A percentile compares a stretch with the other conserved stretches of the same genome.
These are phyloP conservation scores for Micromesistius poutassou DNA, from an alignment of 2,797 vertebrate genomes.

Conservation along the genomic window DNA sequence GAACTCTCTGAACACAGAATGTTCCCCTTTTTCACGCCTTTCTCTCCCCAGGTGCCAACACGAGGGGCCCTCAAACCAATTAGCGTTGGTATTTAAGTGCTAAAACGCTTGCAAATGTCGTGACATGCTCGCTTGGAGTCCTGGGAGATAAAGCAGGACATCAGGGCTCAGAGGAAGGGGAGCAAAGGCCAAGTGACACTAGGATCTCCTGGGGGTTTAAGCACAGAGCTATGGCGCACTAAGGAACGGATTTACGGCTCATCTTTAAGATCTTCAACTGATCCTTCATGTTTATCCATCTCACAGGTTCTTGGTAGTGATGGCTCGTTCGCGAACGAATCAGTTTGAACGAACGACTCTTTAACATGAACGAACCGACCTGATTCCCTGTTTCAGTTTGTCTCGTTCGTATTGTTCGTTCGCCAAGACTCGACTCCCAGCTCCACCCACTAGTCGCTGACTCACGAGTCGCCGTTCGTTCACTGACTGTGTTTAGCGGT, in stretches of 20 bases:
- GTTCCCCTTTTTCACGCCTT: background rate
- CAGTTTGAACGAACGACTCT: no score
- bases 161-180: slow-evolving; percentile 23
- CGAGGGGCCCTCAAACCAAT: slow-evolving; percentile 37
- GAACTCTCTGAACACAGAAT: background rate
- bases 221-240: slow-evolving; percentile 51
- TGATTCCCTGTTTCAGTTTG: no score
- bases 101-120: slow-evolving; percentile 31
- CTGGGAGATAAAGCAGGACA: slow-evolving; percentile 20
- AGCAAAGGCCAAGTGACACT: slow-evolving; percentile 43
- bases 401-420: no score
- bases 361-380: no score
- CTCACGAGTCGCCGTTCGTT: no score
- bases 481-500: no score
- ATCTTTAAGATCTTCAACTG: slow-evolving; percentile 50
- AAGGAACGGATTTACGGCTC: slow-evolving; percentile 43
- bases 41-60: slow-evolving; percentile 8
- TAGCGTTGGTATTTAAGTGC: slow-evolving; percentile 26
- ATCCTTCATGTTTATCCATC: slow-evolving; percentile 60
- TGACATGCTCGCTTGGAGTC: slow-evolving; percentile 17
- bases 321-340: no score
- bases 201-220: slow-evolving; percentile 50
- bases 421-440: no score
- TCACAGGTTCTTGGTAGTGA: no score
- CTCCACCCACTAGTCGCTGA: no score